phyloP scores from a whole-genome alignment of 1,140 invertebrate species.

The Mycetomoellerius zeteki region DNA sequence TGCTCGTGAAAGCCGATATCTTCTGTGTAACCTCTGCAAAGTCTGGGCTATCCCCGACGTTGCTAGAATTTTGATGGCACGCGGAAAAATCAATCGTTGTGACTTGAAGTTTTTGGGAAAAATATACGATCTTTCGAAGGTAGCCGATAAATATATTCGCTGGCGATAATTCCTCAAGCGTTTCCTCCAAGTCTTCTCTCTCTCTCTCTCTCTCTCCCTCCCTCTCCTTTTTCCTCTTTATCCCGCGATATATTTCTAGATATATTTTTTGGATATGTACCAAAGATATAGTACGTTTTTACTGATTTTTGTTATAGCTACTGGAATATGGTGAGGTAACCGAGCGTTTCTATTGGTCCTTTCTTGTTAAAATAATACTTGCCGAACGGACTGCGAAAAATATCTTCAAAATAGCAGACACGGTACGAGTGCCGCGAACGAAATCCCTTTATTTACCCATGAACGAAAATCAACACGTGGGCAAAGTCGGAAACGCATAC shows the following conservation, averaged over 20 bases:
- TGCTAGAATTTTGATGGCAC: conserved; percentile 74
- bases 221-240: too few relatives aligned
- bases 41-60: conserved; percentile 70
- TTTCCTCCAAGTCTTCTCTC: not conserved
- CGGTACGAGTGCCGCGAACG: conserved; percentile 37
- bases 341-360: conserved; percentile 16
- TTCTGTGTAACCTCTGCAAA: conserved; percentile 73
- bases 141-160: conserved; percentile 39
- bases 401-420: conserved; percentile 56
- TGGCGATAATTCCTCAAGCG: not conserved
- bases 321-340: conserved; percentile 4
- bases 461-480: conserved; percentile 65
- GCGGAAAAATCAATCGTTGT: conserved; percentile 67
- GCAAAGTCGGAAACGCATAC: conserved; percentile 51
- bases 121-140: not conserved
- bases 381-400: conserved; percentile 56
- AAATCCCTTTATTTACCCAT: conserved; percentile 65
- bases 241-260: not conserved
- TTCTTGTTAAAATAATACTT: conserved; percentile 53
- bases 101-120: conserved; percentile 53
- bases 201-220: not conserved
- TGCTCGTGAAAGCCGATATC: conserved; percentile 76
- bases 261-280: not conserved
- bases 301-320: conserved; percentile 22
- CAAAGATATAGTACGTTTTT: not conserved